Evolutionary conservation across 1,140 invertebrate species (phyloP).

Genomic region (Neodiprion pinetum): DNA sequence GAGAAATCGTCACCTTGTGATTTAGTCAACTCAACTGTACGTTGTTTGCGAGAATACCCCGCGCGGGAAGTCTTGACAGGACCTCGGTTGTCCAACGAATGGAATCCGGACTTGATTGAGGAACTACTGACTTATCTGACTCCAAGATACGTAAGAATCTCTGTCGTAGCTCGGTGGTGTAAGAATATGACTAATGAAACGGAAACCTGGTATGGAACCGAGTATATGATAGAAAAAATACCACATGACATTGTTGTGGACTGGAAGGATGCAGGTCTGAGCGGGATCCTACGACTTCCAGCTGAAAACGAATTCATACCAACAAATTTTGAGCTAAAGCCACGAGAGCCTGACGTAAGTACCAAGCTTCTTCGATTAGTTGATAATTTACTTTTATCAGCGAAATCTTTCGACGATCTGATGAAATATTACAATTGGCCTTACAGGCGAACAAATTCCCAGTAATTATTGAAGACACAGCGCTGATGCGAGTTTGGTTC

Average conservation of each 20-base stretch:
- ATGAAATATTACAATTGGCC: slow-evolving; percentile 15
- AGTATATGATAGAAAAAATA: slow-evolving; percentile 81
- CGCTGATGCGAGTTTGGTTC: slow-evolving; percentile 86
- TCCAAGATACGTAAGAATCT: slow-evolving; percentile 82
- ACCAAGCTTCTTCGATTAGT: not conserved
- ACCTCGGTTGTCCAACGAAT: slow-evolving; percentile 79
- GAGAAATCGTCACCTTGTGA: slow-evolving; percentile 84
- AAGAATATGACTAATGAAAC: slow-evolving; percentile 67
- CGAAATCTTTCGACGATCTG: too few relatives aligned
- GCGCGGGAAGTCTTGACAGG: slow-evolving; percentile 86
- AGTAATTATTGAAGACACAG: slow-evolving; percentile 79
- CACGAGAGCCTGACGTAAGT: slow-evolving; percentile 69
- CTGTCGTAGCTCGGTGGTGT: slow-evolving; percentile 77
- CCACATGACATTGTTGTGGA: slow-evolving; percentile 66
- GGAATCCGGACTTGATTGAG: slow-evolving; percentile 84
- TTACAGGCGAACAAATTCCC: slow-evolving; percentile 65
- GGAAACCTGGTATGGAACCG: slow-evolving; percentile 92
- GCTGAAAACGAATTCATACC: slow-evolving; percentile 92
- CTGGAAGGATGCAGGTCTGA: slow-evolving; percentile 73
- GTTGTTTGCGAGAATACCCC: slow-evolving; percentile 76
- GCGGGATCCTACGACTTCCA: slow-evolving; percentile 78
- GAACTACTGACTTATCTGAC: slow-evolving; percentile 75
- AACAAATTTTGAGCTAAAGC: slow-evolving; percentile 79
- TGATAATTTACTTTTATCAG: too few relatives aligned
- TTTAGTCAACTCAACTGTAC: slow-evolving; percentile 74